Percentiles rank a stretch among this genome's conserved stretches.
Evolutionary conservation across 1,140 invertebrate species (phyloP).

Genomic region (Teleopsis dalmanni): DNA sequence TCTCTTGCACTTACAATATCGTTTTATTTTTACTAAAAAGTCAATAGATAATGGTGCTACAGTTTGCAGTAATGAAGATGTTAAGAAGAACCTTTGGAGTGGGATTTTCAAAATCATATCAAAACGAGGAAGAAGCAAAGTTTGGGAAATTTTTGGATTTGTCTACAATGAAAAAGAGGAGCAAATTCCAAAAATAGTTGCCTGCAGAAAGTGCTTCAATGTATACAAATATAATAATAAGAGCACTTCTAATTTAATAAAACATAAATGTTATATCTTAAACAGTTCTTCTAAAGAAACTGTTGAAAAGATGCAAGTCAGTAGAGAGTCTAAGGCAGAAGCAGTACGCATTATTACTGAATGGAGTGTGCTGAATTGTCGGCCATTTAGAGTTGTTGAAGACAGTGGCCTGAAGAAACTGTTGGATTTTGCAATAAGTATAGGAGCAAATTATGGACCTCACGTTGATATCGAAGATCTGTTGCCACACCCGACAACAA

Average conservation of each 20-base stretch:
- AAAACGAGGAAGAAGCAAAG: not conserved
- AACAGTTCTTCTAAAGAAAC: not conserved
- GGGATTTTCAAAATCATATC: too few relatives aligned
- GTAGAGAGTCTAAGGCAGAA: not conserved
- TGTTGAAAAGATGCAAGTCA: not conserved
- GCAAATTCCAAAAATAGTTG: not conserved
- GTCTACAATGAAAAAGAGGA: not conserved
- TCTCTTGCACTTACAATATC: too few relatives aligned
- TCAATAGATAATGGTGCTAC: too few relatives aligned
- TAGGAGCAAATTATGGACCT: slow-evolving; percentile 4
- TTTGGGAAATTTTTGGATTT: not conserved
- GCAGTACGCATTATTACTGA: not conserved
- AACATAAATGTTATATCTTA: slow-evolving; percentile 3
- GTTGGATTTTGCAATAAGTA: not conserved
- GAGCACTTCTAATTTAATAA: not conserved
- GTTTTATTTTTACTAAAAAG: too few relatives aligned
- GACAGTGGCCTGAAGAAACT: slow-evolving; percentile 7
- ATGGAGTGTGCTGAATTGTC: slow-evolving; percentile 6
- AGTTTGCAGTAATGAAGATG: too few relatives aligned
- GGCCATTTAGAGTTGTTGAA: slow-evolving; percentile 3
- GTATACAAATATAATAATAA: not conserved
- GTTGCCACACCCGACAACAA: not conserved
- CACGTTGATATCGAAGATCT: slow-evolving; percentile 1
- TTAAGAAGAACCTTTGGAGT: too few relatives aligned
- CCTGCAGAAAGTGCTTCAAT: not conserved